phyloP scores from a whole-genome alignment of 2,797 vertebrate species.

The Sebastes goodei region DNA sequence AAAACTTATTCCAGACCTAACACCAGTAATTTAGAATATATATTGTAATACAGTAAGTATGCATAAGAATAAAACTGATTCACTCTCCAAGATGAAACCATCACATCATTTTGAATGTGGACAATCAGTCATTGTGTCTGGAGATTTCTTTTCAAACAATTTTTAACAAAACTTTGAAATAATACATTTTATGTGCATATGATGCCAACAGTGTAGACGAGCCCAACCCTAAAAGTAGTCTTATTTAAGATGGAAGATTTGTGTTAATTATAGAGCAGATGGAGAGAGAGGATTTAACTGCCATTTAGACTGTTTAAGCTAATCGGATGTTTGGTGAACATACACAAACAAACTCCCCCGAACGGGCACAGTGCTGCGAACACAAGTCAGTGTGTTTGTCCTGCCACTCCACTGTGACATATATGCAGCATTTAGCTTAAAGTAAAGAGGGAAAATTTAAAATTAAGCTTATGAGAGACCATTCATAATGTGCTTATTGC shows the following conservation, averaged over 20 bases:
- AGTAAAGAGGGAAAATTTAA: slow-evolving; percentile 5
- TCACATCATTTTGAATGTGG: neutral
- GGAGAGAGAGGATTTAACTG: slow-evolving; percentile 66
- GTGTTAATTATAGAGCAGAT: slow-evolving; percentile 64
- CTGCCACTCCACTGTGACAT: slow-evolving; percentile 67
- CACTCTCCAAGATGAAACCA: neutral
- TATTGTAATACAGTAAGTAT: neutral
- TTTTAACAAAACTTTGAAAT: neutral
- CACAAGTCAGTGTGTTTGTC: slow-evolving; percentile 58
- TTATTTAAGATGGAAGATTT: slow-evolving; percentile 46
- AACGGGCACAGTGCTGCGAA: slow-evolving; percentile 48
- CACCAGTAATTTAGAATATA: neutral
- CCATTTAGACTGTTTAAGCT: slow-evolving; percentile 56
- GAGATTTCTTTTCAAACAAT: neutral
- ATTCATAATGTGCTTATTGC: neutral
- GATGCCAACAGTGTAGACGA: neutral
- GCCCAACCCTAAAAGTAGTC: slow-evolving; percentile 9
- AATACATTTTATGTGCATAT: neutral
- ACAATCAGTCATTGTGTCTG: neutral
- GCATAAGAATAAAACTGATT: neutral
- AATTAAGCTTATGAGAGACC: neutral
- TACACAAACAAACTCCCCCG: slow-evolving; percentile 59
- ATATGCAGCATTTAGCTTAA: slow-evolving; percentile 17
- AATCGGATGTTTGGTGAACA: slow-evolving; percentile 75
- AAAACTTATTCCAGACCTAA: neutral